Conservation (phyloP, 1,140 invertebrate genomes). For the Lepidotrigona ventralis region DNA sequence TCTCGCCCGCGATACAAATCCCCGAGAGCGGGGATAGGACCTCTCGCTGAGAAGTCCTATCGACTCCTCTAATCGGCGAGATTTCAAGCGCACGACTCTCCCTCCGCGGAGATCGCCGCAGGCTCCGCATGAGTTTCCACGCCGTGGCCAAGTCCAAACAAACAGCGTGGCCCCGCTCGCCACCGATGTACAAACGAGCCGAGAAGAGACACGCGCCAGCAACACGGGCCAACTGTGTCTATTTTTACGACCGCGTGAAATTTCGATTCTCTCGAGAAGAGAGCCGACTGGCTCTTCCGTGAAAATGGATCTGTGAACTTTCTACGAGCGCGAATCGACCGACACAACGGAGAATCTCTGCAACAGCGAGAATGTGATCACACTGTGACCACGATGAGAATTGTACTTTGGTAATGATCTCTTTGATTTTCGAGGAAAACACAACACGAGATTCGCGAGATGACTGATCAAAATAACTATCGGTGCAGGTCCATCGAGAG, state of each 20-base stretch:
- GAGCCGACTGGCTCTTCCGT: too few species aligned
- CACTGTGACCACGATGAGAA: too few species aligned
- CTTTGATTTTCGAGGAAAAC: too few species aligned
- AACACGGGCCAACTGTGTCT: constrained; percentile 21
- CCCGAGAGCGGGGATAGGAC: neutral
- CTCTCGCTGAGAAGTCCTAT: neutral
- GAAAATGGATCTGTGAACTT: too few species aligned
- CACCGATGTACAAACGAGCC: constrained; percentile 56
- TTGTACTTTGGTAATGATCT: too few species aligned
- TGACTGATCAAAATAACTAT: constrained; percentile 17
- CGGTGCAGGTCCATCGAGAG: neutral
- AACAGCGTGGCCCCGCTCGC: constrained; percentile 10
- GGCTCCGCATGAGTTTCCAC: constrained; percentile 24
- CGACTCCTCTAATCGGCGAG: constrained; percentile 34
- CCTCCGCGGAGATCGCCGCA: constrained; percentile 6
- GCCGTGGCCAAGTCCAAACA: constrained; percentile 18
- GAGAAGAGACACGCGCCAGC: constrained; percentile 55
- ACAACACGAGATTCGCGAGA: too few species aligned
- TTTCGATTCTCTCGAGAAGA: neutral
- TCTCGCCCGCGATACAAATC: constrained; percentile 10
- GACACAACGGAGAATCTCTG: too few species aligned
- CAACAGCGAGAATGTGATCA: too few species aligned
- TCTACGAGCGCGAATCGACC: too few species aligned
- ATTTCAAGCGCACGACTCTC: neutral
- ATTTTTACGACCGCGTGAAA: constrained; percentile 24